Evolutionary conservation across 2,888 invertebrate genomes (phyloP).

Genomic region (Platycnemis pennipes): DNA sequence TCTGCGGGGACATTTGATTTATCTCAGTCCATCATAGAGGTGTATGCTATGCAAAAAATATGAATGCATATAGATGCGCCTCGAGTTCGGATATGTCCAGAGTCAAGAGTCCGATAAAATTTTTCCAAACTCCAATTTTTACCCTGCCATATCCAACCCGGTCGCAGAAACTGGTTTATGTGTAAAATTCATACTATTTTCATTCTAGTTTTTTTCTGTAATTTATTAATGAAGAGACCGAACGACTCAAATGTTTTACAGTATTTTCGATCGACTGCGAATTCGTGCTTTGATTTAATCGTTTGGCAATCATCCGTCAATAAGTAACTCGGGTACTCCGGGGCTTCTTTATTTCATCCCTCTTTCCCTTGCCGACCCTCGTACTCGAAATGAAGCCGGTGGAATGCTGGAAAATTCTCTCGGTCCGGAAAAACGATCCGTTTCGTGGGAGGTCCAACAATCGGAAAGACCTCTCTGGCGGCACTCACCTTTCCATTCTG

Average conservation of each 20-base stretch:
- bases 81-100: no score
- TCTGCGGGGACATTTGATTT: no score
- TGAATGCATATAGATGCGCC: no score
- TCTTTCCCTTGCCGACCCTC: neutral
- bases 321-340: neutral
- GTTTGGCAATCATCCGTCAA: neutral
- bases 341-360: neutral
- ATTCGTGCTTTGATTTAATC: neutral
- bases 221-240: neutral
- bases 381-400: neutral
- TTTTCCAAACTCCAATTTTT: no score
- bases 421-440: neutral
- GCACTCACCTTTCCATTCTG: neutral
- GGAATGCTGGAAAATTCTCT: neutral
- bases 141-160: no score
- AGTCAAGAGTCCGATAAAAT: no score
- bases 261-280: neutral
- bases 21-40: no score
- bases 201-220: neutral
- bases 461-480: neutral
- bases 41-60: no score
- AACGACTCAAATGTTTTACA: neutral
- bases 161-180: no score
- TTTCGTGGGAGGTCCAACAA: neutral
- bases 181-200: no score